These are phyloP conservation scores for Trachops cirrhosus DNA, from an alignment of 2,797 vertebrate genomes.

Conservation along the genomic window DNA sequence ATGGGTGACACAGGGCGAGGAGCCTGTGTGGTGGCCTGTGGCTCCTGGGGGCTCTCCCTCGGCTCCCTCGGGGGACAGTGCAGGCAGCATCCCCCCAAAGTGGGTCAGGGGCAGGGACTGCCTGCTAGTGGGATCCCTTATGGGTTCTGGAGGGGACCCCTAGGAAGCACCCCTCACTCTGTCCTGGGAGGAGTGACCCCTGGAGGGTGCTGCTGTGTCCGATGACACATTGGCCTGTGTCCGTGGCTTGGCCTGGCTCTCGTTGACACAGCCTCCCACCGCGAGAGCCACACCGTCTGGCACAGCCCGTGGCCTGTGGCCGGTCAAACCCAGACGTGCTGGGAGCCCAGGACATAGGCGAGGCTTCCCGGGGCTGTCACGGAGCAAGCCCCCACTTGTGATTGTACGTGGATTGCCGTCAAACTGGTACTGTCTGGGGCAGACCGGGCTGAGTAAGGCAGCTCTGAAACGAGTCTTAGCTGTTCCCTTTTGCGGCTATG, in stretches of 20 bases:
- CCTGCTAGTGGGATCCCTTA: not conserved
- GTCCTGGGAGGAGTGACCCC: not conserved
- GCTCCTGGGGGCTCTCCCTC: not conserved
- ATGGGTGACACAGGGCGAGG: not conserved
- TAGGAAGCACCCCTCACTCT: not conserved
- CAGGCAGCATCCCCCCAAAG: no score
- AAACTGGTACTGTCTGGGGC: not conserved
- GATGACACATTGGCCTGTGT: not conserved
- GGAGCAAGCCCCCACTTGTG: no score
- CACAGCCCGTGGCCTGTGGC: not conserved
- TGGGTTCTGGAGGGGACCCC: not conserved
- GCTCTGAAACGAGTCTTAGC: no score
- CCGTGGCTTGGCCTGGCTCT: not conserved
- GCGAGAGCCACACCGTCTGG: rapidly evolving
- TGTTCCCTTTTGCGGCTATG: not conserved
- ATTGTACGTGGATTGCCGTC: not conserved
- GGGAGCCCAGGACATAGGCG: not conserved
- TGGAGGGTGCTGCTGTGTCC: not conserved
- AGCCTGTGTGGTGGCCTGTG: not conserved
- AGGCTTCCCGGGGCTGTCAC: not conserved
- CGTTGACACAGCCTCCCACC: not conserved
- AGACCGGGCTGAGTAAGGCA: not conserved
- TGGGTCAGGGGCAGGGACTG: not conserved
- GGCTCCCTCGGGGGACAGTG: not conserved
- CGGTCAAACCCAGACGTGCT: no score